Percentiles rank a stretch among this genome's conserved stretches.
phyloP scores from a whole-genome alignment of 1,140 invertebrate genomes.

The Bombus difficillimus region DNA sequence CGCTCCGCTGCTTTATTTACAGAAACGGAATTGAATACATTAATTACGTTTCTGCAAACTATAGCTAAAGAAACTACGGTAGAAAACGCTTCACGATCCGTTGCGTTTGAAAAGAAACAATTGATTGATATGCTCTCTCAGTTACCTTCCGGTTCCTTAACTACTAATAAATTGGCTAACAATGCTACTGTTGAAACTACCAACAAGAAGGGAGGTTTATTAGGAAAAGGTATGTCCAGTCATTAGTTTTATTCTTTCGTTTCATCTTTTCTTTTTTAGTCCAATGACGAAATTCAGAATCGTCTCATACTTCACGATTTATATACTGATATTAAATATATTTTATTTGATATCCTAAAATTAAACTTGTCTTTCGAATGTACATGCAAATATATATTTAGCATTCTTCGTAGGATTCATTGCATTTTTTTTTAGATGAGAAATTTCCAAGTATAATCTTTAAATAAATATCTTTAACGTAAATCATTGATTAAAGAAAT shows the following conservation, averaged over 20 bases:
- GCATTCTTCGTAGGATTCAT: not conserved
- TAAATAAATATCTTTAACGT: not conserved
- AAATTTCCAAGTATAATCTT: not conserved
- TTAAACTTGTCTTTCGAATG: not conserved
- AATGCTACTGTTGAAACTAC: conserved; percentile 71
- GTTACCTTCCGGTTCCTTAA: conserved; percentile 69
- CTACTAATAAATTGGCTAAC: conserved; percentile 69
- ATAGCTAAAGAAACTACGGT: conserved; percentile 58
- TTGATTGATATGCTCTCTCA: conserved; percentile 76
- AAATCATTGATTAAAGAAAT: too few relatives aligned
- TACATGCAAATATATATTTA: not conserved
- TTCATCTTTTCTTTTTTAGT: not conserved
- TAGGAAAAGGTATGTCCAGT: conserved; percentile 74
- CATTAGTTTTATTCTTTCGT: not conserved
- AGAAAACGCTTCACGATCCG: conserved; percentile 41
- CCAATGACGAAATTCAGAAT: too few relatives aligned
- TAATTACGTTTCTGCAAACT: conserved; percentile 84
- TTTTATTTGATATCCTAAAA: not conserved
- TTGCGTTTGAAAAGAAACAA: conserved; percentile 71
- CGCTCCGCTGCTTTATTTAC: conserved; percentile 87
- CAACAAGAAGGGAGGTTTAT: conserved; percentile 66
- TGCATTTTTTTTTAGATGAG: not conserved
- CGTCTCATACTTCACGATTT: not conserved
- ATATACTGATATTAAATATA: not conserved
- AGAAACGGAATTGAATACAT: conserved; percentile 85